Base-by-base conservation (phyloP, 1,140 invertebrate genomes). In the Lasioglossum albipes region DNA sequence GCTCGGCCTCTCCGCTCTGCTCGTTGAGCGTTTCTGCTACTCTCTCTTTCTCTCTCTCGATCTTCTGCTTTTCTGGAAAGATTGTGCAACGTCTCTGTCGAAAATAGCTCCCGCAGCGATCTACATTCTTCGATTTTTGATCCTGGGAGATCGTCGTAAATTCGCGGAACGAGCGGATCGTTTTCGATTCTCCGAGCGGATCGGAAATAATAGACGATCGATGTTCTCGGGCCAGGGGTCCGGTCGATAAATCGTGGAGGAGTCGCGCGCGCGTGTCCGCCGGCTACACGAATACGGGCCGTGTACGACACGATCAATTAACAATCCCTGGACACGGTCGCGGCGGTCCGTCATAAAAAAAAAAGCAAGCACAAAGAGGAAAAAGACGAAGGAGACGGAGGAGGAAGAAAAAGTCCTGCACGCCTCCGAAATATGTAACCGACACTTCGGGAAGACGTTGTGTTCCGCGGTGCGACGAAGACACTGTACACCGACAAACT, bases 271-370 rank as follows among this genome's bases (percentile, higher is more conserved):
- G 68, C 7, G 41, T 27, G 62, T 54, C 52, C 27, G 16, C 10
- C 13, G 16, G 45, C 2, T 45, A 79, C 69, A 73, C 57, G 49
- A 54, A 62, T 62, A 65, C 76, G 6, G 52, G 36, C 7, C 76
- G 45, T 66, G 77, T 79, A 74, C 70, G 18, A 79, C 77, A 79
- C 70, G 70, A 36, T 9, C 77, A n/a, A 79, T 79, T 74, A 79
- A 54, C 76, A 20, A 73, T 79, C 59, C 20, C 10, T n/a, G 27
- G n/a, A 20, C 45, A 49, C 45, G 45, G 57, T 27, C 16, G 42
- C 27, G 12, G 36, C 42, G 2, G 5, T 64, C 27, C 16, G 27
- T 22, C 71, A 49, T 49, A 7, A 36, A 27, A n/a, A 45, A n/a
- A 49, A 20, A 1, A 49, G 13, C 4, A 7, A 27, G n/a, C 45